A percentile compares a stretch with the other conserved stretches of the same genome.
phyloP scores from a whole-genome alignment of 2,797 vertebrate genomes.

The Galago senegalensis region DNA sequence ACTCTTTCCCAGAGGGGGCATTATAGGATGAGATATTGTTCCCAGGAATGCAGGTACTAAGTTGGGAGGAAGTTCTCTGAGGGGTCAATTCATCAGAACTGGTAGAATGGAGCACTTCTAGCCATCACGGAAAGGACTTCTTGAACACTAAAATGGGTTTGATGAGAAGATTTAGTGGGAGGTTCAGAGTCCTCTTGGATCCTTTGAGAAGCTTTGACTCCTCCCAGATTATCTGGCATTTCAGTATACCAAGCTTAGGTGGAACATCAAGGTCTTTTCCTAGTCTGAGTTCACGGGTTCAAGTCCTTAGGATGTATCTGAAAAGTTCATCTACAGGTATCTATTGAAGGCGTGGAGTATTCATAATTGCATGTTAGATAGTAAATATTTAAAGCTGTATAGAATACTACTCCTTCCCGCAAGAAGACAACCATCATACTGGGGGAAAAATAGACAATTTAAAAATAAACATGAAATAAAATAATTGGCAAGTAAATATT shows the following conservation, averaged over 20 bases:
- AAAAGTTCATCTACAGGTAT: background rate
- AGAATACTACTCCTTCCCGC: background rate
- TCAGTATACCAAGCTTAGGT: background rate
- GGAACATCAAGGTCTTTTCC: background rate
- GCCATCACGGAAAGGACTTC: background rate
- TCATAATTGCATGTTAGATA: background rate
- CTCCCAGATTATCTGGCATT: background rate
- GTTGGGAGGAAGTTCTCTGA: background rate
- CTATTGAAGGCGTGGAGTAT: background rate
- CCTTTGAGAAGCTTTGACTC: background rate
- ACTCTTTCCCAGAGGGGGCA: background rate
- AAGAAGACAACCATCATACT: background rate
- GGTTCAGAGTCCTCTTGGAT: background rate
- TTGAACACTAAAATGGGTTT: background rate
- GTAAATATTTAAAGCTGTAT: background rate
- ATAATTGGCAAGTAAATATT: background rate
- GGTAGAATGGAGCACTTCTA: background rate
- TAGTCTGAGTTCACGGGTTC: conserved; percentile 1
- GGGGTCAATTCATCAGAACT: background rate
- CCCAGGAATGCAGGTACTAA: background rate
- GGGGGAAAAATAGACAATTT: background rate
- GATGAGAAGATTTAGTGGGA: background rate
- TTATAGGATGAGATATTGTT: background rate
- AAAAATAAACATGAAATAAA: conserved; percentile 43
- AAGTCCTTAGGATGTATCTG: background rate